Evolutionary conservation across 1,140 invertebrate species (phyloP).

Genomic region (Scaptomyza pallida): DNA sequence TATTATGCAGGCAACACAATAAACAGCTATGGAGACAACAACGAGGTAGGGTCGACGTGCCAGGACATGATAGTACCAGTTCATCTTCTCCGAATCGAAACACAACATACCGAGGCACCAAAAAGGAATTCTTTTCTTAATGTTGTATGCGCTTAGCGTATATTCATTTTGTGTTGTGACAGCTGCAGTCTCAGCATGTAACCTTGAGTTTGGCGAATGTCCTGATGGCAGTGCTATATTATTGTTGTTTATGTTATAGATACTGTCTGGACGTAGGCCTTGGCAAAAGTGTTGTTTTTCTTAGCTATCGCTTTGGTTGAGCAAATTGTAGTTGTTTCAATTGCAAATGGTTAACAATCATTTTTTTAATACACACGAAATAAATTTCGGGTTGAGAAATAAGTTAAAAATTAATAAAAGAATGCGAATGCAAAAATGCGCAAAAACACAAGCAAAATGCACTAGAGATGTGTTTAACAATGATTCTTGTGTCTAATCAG

Average conservation of each 20-base stretch:
- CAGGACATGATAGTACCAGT: slow-evolving; percentile 87
- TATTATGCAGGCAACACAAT: slow-evolving; percentile 89
- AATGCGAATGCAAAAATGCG: slow-evolving; percentile 48
- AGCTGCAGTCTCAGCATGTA: slow-evolving; percentile 31
- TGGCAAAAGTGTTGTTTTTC: slow-evolving; percentile 9
- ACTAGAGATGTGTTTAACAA: slow-evolving; percentile 37
- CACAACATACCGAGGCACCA: slow-evolving; percentile 53
- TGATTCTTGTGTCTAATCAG: not conserved
- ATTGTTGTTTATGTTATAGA: slow-evolving; percentile 70
- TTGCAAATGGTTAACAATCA: slow-evolving; percentile 2
- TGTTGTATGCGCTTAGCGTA: slow-evolving; percentile 16
- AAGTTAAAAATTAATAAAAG: slow-evolving; percentile 42
- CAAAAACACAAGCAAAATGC: slow-evolving; percentile 46
- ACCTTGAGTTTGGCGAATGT: slow-evolving; percentile 51
- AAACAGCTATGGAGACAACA: slow-evolving; percentile 87
- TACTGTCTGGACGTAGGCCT: slow-evolving; percentile 38
- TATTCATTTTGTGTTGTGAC: slow-evolving; percentile 14
- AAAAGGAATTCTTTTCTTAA: not conserved
- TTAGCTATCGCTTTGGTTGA: slow-evolving; percentile 1
- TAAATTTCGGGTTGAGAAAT: slow-evolving; percentile 24
- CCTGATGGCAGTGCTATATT: slow-evolving; percentile 53
- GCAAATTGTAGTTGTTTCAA: not conserved
- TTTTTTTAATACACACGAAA: slow-evolving; percentile 25
- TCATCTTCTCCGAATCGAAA: slow-evolving; percentile 83
- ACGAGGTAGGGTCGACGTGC: slow-evolving; percentile 91